Percentiles rank a stretch among this genome's conserved stretches.
phyloP scores from a whole-genome alignment of 2,113 vertebrate species.

The Carettochelys insculpta region DNA sequence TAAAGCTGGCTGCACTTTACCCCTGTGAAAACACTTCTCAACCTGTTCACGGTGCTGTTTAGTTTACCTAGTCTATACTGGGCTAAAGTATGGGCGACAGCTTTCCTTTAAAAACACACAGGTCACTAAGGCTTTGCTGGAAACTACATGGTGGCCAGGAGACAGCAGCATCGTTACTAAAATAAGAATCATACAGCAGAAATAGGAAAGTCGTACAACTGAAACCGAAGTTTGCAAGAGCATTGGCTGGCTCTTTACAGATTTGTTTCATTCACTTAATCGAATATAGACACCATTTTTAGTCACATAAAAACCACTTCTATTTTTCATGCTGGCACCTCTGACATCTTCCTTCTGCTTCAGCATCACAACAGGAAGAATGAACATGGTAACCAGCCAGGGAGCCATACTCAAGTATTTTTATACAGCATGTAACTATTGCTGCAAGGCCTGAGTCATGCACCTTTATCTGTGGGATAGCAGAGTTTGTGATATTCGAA shows the following conservation, averaged over 20 bases:
- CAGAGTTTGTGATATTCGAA: neutral
- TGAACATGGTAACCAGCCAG: constrained; percentile 13
- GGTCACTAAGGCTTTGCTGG: neutral
- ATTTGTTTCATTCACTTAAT: constrained; percentile 24
- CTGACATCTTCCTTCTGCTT: constrained; percentile 53
- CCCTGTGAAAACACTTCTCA: neutral
- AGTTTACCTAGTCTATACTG: neutral
- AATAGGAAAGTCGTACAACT: neutral
- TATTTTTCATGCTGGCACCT: constrained; percentile 31
- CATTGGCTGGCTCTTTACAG: neutral
- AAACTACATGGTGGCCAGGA: neutral
- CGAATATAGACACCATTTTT: constrained; percentile 17
- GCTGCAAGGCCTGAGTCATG: neutral
- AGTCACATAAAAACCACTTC: constrained; percentile 31
- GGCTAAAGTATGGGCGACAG: neutral
- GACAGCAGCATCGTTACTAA: neutral
- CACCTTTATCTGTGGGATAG: no score
- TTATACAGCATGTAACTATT: neutral
- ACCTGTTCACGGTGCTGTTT: neutral
- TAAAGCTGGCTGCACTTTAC: accelerated
- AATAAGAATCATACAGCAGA: neutral
- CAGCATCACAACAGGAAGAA: constrained; percentile 60
- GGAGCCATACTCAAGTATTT: constrained; percentile 24
- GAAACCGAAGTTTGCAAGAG: neutral
- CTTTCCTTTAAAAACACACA: accelerated